These are phyloP conservation scores for Dryomyza anilis DNA, from an alignment of 2,888 invertebrate species.

Conservation along the genomic window DNA sequence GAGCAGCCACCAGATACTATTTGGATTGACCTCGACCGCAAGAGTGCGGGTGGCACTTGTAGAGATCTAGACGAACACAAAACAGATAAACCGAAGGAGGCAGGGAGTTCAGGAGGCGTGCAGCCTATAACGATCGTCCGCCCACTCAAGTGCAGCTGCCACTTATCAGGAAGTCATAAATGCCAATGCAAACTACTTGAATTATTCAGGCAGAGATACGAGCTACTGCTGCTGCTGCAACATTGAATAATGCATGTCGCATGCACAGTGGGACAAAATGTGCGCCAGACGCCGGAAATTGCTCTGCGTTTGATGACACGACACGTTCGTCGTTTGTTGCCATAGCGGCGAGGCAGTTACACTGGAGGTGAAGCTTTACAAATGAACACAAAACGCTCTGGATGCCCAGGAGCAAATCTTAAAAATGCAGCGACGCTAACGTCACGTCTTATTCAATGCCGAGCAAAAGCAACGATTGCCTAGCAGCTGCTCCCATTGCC, in stretches of 20 bases:
- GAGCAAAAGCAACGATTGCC: too few species aligned
- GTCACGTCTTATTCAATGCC: too few species aligned
- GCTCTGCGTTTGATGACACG: not conserved
- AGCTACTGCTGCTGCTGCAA: not conserved
- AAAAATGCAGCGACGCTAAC: too few species aligned
- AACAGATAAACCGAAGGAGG: not conserved
- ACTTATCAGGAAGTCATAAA: constrained; percentile 35
- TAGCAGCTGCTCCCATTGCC: too few species aligned
- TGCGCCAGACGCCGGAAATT: not conserved
- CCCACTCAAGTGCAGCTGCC: not conserved
- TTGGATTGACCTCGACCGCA: too few species aligned
- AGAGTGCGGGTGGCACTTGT: not conserved
- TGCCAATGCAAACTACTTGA: constrained; percentile 30
- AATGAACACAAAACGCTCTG: too few species aligned
- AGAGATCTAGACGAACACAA: not conserved
- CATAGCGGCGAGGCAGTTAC: too few species aligned
- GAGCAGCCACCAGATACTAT: too few species aligned
- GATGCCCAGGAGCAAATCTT: too few species aligned
- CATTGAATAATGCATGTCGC: not conserved
- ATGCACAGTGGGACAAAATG: not conserved
- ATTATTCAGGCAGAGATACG: constrained; percentile 21
- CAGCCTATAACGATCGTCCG: too few species aligned
- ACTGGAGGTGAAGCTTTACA: too few species aligned
- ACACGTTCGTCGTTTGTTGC: too few species aligned
- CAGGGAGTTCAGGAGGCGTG: not conserved